Percentiles rank a stretch among this genome's conserved stretches.
Conservation (phyloP, 2,888 invertebrate species). For the Asteroscopus sphinx region DNA sequence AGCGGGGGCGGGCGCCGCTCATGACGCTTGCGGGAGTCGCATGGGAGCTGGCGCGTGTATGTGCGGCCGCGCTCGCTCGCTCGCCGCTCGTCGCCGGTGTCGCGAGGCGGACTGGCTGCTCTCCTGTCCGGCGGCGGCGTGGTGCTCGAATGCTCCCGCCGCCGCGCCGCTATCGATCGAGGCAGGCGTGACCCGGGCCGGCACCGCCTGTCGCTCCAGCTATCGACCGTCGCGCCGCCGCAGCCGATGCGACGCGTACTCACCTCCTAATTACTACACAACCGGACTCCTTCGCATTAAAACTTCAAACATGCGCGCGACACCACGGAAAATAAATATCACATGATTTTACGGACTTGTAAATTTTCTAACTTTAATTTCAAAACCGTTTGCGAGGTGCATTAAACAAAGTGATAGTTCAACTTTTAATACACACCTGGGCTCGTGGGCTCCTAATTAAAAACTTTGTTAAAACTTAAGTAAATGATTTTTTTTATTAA, state of each 20-base stretch:
- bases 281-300: conserved; percentile 74
- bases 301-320: conserved; percentile 76
- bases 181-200: conserved; percentile 83
- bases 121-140: conserved; percentile 67
- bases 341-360: conserved; percentile 44
- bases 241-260: conserved; percentile 78
- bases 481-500: too few relatives aligned
- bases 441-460: neutral
- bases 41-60: conserved; percentile 76
- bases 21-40: conserved; percentile 82
- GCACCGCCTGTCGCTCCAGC: conserved; percentile 82
- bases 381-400: neutral
- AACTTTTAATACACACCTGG: neutral
- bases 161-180: conserved; percentile 79
- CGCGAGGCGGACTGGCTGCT: conserved; percentile 78
- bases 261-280: conserved; percentile 79
- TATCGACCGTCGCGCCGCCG: conserved; percentile 85
- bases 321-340: conserved; percentile 65
- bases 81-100: conserved; percentile 67
- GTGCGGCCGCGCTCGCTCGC: conserved; percentile 51
- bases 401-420: neutral
- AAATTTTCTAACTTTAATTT: conserved; percentile 28
- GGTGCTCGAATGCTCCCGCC: conserved; percentile 80
- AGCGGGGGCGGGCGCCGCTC: conserved; percentile 90
- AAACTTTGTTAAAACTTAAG: too few relatives aligned